phyloP scores from a whole-genome alignment of 2,888 invertebrate genomes.

The Lepidocyrtoides sp. region DNA sequence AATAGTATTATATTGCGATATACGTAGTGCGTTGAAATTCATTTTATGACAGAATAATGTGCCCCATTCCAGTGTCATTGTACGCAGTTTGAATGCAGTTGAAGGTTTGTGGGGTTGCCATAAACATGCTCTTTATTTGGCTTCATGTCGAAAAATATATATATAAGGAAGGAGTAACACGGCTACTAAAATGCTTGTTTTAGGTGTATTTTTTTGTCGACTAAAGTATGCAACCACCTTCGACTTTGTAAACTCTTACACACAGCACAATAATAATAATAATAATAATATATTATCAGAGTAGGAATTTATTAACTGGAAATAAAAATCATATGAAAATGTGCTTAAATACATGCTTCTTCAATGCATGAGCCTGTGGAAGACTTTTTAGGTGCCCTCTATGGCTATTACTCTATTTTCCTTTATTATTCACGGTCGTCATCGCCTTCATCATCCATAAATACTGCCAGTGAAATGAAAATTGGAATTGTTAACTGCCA shows the following conservation, averaged over 20 bases:
- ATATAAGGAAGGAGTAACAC: not conserved
- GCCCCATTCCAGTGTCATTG: constrained; percentile 71
- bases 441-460: constrained; percentile 9
- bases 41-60: constrained; percentile 68
- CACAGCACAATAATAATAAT: too few species aligned
- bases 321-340: too few species aligned
- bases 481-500: constrained; percentile 61
- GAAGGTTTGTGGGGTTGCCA: constrained; percentile 63
- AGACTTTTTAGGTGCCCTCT: constrained; percentile 8
- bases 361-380: constrained; percentile 4
- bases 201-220: constrained; percentile 14
- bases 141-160: constrained; percentile 43
- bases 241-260: too few species aligned
- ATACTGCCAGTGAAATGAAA: constrained; percentile 11
- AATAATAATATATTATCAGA: too few species aligned
- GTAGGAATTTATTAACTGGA: too few species aligned
- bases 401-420: constrained; percentile 3
- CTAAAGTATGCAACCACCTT: too few species aligned
- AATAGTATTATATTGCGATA: not conserved
- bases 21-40: constrained; percentile 66
- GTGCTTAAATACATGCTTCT: too few species aligned
- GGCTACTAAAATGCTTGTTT: not conserved
- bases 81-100: constrained; percentile 71
- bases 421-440: constrained; percentile 18
- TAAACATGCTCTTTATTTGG: constrained; percentile 63